These are phyloP conservation scores for Todiramphus chloris DNA, from an alignment of 2,113 vertebrate genomes.

Conservation along the genomic window DNA sequence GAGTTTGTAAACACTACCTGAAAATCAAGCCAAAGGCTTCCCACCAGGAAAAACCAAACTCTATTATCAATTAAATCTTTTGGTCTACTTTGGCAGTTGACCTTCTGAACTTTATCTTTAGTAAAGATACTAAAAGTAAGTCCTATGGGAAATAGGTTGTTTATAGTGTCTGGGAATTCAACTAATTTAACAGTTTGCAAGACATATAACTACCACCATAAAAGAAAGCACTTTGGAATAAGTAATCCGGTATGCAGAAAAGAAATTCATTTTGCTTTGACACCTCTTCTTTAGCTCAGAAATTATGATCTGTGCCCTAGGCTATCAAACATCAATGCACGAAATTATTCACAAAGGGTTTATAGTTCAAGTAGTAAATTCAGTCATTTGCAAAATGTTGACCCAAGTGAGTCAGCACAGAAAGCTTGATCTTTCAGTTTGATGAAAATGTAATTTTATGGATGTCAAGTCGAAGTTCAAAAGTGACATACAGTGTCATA, in stretches of 20 bases:
- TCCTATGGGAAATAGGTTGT: neutral
- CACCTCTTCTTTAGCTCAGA: constrained; percentile 68
- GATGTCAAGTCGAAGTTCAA: constrained; percentile 82
- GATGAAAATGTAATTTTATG: constrained; percentile 85
- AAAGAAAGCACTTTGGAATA: constrained; percentile 30
- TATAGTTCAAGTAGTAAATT: constrained; percentile 83
- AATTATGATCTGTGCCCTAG: constrained; percentile 78
- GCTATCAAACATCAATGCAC: constrained; percentile 79
- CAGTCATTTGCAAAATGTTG: constrained; percentile 82
- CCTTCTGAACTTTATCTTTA: neutral
- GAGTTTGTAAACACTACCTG: neutral
- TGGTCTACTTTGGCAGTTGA: neutral
- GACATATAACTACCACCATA: constrained; percentile 33
- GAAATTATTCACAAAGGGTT: constrained; percentile 81
- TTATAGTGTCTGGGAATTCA: constrained; percentile 13
- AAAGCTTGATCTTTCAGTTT: constrained; percentile 81
- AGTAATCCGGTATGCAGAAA: constrained; percentile 73
- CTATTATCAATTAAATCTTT: neutral
- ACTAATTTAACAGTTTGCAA: constrained; percentile 19
- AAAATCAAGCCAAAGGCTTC: neutral
- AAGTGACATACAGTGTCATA: constrained; percentile 79
- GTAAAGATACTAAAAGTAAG: neutral
- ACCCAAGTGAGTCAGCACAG: constrained; percentile 78
- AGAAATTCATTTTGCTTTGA: constrained; percentile 68
- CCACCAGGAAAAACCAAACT: neutral